Conservation (phyloP, 92 coral and sea anemone genomes). For the Palythoa grandiflora region DNA sequence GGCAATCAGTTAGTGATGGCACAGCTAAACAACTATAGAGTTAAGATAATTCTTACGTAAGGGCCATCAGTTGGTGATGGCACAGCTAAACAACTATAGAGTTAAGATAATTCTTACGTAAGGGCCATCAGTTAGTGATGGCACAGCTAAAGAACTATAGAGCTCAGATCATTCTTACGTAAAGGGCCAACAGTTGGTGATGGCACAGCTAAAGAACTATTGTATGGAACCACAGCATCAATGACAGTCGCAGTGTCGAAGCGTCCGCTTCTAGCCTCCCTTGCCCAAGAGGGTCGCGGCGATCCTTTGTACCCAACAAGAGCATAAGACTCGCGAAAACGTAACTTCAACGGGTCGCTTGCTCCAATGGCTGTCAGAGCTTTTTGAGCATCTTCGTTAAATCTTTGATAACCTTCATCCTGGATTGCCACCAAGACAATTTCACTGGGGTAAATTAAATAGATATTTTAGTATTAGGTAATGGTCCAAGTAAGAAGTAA, state of each 20-base stretch:
- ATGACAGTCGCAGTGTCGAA: background rate
- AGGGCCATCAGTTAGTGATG: too few species aligned
- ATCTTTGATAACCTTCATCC: background rate
- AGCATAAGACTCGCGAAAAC: background rate
- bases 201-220: background rate
- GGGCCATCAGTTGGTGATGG: too few species aligned
- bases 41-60: too few species aligned
- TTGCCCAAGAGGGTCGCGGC: slow-evolving; percentile 15
- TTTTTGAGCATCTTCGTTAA: background rate
- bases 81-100: too few species aligned
- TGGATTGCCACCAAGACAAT: slow-evolving; percentile 15
- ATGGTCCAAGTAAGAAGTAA: background rate
- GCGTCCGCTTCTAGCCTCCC: background rate
- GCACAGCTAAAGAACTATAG: too few species aligned
- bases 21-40: too few species aligned
- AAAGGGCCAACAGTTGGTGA: too few species aligned
- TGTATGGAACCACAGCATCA: background rate
- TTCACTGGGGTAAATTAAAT: background rate
- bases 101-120: too few species aligned
- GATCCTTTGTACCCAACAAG: slow-evolving; percentile 6
- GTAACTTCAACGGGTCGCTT: background rate
- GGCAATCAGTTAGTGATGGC: too few species aligned
- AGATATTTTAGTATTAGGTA: too few species aligned
- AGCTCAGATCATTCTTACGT: too few species aligned
- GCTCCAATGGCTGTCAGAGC: slow-evolving; percentile 12